These are phyloP conservation scores for Lasius fuliginosus DNA, from an alignment of 2,888 invertebrate genomes.

Conservation along the genomic window DNA sequence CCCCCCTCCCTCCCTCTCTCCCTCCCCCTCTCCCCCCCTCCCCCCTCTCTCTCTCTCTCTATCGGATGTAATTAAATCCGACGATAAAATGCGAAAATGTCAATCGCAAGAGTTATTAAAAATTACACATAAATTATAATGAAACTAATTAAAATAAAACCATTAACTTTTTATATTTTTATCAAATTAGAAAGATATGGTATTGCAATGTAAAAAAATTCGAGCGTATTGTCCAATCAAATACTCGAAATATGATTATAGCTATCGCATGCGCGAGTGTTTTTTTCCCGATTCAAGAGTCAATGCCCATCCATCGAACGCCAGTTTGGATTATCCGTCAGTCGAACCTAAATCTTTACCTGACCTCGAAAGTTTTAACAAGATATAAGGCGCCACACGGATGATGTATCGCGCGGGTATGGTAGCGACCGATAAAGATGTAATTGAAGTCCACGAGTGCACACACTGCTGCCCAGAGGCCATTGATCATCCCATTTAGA, in stretches of 20 bases:
- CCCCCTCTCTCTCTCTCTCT: background rate
- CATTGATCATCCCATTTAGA: constrained; percentile 73
- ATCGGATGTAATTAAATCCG: background rate
- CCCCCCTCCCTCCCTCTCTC: background rate
- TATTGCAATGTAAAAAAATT: background rate
- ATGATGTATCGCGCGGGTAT: constrained; percentile 77
- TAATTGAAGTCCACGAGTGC: constrained; percentile 73
- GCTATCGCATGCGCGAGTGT: background rate
- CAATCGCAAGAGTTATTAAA: background rate
- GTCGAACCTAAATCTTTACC: constrained; percentile 75
- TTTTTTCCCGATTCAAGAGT: background rate
- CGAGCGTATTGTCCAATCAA: background rate
- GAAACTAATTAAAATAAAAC: background rate
- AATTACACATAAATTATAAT: background rate
- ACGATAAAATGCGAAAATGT: background rate
- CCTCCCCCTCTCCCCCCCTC: no score
- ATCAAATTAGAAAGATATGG: background rate
- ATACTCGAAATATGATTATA: constrained; percentile 10
- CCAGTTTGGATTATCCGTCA: constrained; percentile 56
- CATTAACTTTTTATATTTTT: background rate
- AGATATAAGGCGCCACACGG: constrained; percentile 58
- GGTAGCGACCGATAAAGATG: constrained; percentile 75
- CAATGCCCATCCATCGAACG: constrained; percentile 14
- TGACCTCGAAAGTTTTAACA: constrained; percentile 74
- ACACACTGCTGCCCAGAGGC: constrained; percentile 59